Evolutionary conservation across 1,140 invertebrate species (phyloP).

Genomic region (Apis cerana): DNA sequence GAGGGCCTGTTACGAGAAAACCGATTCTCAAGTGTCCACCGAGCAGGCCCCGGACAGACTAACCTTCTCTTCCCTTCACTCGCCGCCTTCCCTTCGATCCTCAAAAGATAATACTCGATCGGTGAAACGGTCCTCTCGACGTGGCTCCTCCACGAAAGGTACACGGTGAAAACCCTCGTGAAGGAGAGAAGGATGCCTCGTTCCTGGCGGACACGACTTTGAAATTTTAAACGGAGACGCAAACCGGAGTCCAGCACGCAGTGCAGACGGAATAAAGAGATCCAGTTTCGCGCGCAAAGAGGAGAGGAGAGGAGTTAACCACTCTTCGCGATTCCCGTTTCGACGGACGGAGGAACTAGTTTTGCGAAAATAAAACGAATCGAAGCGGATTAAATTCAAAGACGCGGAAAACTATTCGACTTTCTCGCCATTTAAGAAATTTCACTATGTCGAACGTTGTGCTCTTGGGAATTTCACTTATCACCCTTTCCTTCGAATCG

Average conservation of each 20-base stretch:
- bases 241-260: conserved; percentile 6
- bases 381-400: conserved; percentile 6
- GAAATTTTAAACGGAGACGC: conserved; percentile 35
- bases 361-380: conserved; percentile 16
- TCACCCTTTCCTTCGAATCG: background rate
- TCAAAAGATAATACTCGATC: background rate
- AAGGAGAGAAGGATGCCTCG: background rate
- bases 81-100: background rate
- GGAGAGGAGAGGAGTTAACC: background rate
- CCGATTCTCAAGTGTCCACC: no score
- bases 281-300: conserved; percentile 4
- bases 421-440: background rate
- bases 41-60: no score
- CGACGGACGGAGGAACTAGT: background rate
- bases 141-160: background rate
- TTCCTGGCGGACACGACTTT: background rate
- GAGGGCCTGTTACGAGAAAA: no score
- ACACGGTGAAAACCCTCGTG: background rate
- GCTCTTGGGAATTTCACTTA: background rate
- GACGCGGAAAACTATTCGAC: background rate
- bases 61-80: no score
- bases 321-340: background rate
- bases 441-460: no score
- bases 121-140: background rate
- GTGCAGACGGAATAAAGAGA: conserved; percentile 1